Base-by-base conservation (phyloP, 2,113 vertebrate genomes). In the Colinus virginianus region DNA sequence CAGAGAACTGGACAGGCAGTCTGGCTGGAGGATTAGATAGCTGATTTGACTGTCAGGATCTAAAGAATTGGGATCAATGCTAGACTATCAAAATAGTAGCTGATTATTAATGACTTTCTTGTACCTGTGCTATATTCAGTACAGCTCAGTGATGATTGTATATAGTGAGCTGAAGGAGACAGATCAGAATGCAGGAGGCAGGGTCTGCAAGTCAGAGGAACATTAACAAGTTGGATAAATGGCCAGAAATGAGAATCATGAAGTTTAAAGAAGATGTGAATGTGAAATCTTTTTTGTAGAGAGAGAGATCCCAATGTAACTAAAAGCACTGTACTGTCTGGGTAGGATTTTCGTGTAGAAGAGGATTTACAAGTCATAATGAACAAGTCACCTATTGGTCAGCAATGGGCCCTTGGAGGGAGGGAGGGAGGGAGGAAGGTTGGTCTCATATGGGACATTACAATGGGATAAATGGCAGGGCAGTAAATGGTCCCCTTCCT, bases 401-500 rank as follows among this genome's bases (percentile, higher is more conserved):
- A 18, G 4, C 21, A 45, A 9, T 10, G 18, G 10, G 9, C 12
- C 0, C 1, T 16, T 58, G 36, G 36, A 36, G 36, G 43, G 11
- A 13, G 30, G 36, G 36, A 36, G 36, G 43, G 11, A 13, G 30
- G 13, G 19, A 26, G 17, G 77, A 59, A 51, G 43, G 32, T 17
- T 28, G 13, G 8, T 20, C 0, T 0, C 8, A 2, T 18, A 3
- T 18, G n/a, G n/a, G 2, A 36, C 7, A 11, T 38, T n/a, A 0
- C 11, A 13, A 12, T 15, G 51, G 43, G 20, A 25, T 15, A 26
- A 8, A 9, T 3, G 46, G 9, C 46, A 40, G 26, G 36, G 17
- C 6, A 25, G 26, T 13, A 15, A 40, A 34, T 89, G 7, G 30
- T 64, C 2, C 10, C 4, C 11, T 3, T 3, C 21, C 18, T 49